Percentiles rank a stretch among this genome's conserved stretches.
Evolutionary conservation across 2,113 vertebrate genomes (phyloP).

Genomic region (Mola mola): DNA sequence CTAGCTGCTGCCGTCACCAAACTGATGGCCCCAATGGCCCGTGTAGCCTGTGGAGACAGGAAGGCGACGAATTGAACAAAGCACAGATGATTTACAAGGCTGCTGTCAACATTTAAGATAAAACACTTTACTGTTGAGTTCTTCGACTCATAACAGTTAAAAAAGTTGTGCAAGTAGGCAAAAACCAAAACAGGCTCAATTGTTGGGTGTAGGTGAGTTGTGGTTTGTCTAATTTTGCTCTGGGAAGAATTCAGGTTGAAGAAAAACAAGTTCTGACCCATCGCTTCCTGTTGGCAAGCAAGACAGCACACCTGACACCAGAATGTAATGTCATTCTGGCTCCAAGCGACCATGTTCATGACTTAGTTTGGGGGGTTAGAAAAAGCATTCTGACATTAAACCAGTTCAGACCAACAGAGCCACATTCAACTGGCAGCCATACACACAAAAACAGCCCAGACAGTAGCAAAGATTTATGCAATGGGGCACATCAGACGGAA

Average conservation of each 20-base stretch:
- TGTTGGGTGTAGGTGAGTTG: no score
- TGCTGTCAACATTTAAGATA: no score
- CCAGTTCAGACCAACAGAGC: neutral
- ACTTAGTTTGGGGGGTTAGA: neutral
- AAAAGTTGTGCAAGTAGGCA: no score
- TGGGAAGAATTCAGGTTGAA: neutral
- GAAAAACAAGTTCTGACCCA: neutral
- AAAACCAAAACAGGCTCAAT: neutral
- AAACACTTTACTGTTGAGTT: neutral
- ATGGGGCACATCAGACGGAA: no score
- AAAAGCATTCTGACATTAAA: neutral
- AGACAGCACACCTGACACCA: neutral
- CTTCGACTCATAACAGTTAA: neutral
- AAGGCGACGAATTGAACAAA: conserved; percentile 19
- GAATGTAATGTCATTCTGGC: neutral
- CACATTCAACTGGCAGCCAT: neutral
- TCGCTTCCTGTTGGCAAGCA: neutral
- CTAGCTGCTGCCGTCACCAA: conserved; percentile 85
- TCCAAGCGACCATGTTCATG: neutral
- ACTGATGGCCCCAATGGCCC: conserved; percentile 85
- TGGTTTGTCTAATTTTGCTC: no score
- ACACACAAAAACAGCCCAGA: neutral
- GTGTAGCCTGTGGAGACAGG: conserved; percentile 82
- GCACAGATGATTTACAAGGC: neutral
- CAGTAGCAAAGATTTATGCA: no score